These are phyloP conservation scores for Caenorhabditis imperialis DNA, from an alignment of 2,888 invertebrate genomes.

Conservation along the genomic window DNA sequence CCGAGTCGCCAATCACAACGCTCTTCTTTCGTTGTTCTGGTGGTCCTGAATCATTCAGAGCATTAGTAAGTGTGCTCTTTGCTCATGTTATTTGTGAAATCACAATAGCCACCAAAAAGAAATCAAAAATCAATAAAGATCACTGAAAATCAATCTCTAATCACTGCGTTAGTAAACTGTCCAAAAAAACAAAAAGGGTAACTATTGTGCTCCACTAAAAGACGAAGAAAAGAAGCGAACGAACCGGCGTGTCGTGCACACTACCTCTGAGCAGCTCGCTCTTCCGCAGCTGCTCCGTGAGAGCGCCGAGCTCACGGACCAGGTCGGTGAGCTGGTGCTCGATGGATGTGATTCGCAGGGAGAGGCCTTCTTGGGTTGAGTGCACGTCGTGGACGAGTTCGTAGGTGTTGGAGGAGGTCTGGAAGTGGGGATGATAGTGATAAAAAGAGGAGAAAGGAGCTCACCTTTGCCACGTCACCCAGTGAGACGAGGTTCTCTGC, in stretches of 20 bases:
- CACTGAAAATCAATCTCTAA: too few relatives aligned
- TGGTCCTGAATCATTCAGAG: too few relatives aligned
- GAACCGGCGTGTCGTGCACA: conserved; percentile 50
- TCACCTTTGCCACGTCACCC: conserved; percentile 99
- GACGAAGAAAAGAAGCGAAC: conserved; percentile 49
- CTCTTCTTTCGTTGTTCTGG: conserved; percentile 57
- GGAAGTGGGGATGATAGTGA: conserved; percentile 79
- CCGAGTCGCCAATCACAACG: conserved; percentile 36
- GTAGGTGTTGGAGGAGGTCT: conserved; percentile 98
- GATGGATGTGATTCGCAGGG: conserved; percentile 91
- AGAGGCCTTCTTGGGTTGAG: conserved; percentile 91
- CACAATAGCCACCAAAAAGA: too few relatives aligned
- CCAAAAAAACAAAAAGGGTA: not conserved
- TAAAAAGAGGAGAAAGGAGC: too few relatives aligned
- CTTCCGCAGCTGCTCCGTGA: conserved; percentile 54
- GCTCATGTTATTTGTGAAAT: too few relatives aligned
- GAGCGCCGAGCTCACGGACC: conserved; percentile 46
- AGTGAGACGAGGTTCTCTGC: conserved; percentile 99
- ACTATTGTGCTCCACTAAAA: conserved; percentile 10
- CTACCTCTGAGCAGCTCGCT: conserved; percentile 59
- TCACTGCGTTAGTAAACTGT: too few relatives aligned
- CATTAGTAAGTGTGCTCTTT: conserved; percentile 10
- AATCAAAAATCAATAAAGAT: too few relatives aligned
- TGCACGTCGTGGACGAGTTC: conserved; percentile 98
- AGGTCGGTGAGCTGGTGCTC: conserved; percentile 81